phyloP scores from a whole-genome alignment of 2,888 invertebrate genomes.

The Digitonthophagus gazella region DNA sequence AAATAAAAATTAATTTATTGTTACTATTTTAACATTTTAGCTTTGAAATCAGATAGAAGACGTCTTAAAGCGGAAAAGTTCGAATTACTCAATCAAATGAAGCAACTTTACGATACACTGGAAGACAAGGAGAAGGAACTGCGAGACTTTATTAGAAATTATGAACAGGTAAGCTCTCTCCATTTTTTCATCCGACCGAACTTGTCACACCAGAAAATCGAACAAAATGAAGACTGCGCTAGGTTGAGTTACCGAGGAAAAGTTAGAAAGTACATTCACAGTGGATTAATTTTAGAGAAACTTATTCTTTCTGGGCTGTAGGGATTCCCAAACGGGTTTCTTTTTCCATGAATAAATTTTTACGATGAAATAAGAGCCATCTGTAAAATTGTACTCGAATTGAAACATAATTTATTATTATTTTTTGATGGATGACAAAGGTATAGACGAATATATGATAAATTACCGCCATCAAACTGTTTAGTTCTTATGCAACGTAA shows the following conservation, averaged over 20 bases:
- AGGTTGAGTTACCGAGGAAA: neutral
- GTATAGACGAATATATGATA: too few species aligned
- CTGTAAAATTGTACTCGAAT: too few species aligned
- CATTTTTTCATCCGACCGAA: neutral
- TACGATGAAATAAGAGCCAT: too few species aligned
- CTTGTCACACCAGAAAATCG: neutral
- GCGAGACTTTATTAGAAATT: conserved; percentile 90
- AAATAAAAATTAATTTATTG: neutral
- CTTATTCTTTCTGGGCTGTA: too few species aligned
- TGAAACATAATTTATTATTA: too few species aligned
- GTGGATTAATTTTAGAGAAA: neutral
- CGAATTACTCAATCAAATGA: conserved; percentile 91
- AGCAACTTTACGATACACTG: conserved; percentile 87
- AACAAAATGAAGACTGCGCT: neutral
- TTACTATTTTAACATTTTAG: conserved; percentile 48
- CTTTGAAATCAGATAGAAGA: conserved; percentile 85
- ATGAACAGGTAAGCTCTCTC: conserved; percentile 70
- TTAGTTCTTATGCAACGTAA: too few species aligned
- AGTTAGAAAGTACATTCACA: neutral
- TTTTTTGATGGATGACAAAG: too few species aligned
- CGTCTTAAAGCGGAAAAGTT: conserved; percentile 90
- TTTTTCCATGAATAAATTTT: too few species aligned
- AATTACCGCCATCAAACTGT: too few species aligned
- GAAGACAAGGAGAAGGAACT: conserved; percentile 94
- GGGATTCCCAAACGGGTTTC: too few species aligned